Evolutionary conservation across 2,888 invertebrate species (phyloP).

Genomic region (Xylophagus ater): DNA sequence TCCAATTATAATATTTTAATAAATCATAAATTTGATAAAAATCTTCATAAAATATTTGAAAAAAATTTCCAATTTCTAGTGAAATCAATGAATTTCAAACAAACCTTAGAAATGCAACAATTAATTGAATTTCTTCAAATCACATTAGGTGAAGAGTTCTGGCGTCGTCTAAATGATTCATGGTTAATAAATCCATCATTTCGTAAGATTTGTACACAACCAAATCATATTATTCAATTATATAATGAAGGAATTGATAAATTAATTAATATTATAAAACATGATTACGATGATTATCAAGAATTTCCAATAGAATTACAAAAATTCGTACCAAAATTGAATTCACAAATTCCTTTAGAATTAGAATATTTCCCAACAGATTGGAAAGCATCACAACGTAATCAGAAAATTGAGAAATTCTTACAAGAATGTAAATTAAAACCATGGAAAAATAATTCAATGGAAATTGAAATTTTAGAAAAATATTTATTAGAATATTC

Average conservation of each 20-base stretch:
- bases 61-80: conserved; percentile 44
- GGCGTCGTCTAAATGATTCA: conserved; percentile 42
- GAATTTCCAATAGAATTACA: conserved; percentile 56
- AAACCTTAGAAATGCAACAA: conserved; percentile 47
- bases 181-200: conserved; percentile 27
- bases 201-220: conserved; percentile 36
- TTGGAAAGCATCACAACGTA: conserved; percentile 45
- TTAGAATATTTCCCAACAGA: conserved; percentile 55
- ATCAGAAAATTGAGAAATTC: conserved; percentile 41
- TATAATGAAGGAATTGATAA: conserved; percentile 58
- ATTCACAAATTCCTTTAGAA: conserved; percentile 47
- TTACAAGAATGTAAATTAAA: conserved; percentile 46
- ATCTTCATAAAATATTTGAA: conserved; percentile 28
- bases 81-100: conserved; percentile 41
- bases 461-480: conserved; percentile 21
- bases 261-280: conserved; percentile 47
- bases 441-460: conserved; percentile 13
- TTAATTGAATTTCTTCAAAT: conserved; percentile 45
- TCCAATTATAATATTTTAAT: conserved; percentile 27
- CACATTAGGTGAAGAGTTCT: conserved; percentile 51
- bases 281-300: conserved; percentile 48
- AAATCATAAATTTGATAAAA: conserved; percentile 4
- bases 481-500: conserved; percentile 27
- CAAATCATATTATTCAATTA: conserved; percentile 45
- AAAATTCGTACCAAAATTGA: conserved; percentile 39